Conservation (phyloP, 2,113 vertebrate genomes). For the Hemiscyllium ocellatum region DNA sequence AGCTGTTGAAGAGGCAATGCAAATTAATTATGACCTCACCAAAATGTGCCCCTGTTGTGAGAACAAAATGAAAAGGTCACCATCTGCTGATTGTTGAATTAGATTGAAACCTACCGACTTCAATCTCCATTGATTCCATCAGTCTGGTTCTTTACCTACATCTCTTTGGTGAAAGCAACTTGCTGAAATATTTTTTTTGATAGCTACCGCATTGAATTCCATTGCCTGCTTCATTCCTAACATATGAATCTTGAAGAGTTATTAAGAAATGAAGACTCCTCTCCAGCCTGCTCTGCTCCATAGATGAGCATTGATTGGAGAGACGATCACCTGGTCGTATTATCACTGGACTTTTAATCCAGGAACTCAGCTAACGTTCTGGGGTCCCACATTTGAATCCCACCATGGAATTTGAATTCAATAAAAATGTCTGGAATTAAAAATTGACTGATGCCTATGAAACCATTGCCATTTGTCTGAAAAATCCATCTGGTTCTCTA, state of each 20-base stretch:
- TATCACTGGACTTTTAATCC: too few species aligned
- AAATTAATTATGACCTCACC: not conserved
- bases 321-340: not conserved
- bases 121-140: not conserved
- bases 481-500: too few species aligned
- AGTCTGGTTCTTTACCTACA: not conserved
- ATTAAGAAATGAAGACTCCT: not conserved
- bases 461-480: too few species aligned
- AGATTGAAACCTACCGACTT: not conserved
- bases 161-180: not conserved
- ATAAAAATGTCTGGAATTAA: too few species aligned
- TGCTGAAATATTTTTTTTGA: not conserved
- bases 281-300: not conserved
- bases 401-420: too few species aligned
- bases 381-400: too few species aligned
- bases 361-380: too few species aligned
- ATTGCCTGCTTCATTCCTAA: not conserved
- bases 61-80: not conserved
- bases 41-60: not conserved
- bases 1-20: not conserved
- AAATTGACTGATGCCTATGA: too few species aligned
- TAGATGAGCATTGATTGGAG: not conserved
- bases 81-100: not conserved
- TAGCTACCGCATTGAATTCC: not conserved
- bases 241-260: not conserved